phyloP scores from a whole-genome alignment of 1,140 invertebrate genomes.

The Drosophila kurseongensis region DNA sequence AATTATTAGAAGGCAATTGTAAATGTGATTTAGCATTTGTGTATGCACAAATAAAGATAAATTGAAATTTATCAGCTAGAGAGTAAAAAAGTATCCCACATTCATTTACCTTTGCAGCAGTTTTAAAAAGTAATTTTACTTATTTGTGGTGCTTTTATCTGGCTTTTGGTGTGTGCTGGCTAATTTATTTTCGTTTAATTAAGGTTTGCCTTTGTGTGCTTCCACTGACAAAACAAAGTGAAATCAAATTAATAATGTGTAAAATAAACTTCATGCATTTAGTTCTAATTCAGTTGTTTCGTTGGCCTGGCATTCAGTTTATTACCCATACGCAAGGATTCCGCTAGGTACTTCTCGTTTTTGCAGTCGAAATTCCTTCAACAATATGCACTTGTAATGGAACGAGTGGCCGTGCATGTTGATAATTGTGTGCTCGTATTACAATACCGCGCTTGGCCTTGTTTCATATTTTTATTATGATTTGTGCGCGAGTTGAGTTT shows the following conservation, averaged over 20 bases:
- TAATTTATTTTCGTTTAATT: constrained; percentile 62
- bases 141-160: constrained; percentile 16
- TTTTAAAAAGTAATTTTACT: background rate
- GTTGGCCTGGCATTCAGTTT: constrained; percentile 53
- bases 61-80: too few relatives aligned
- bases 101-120: constrained; percentile 2
- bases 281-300: constrained; percentile 48
- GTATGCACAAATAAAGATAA: too few relatives aligned
- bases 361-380: constrained; percentile 34
- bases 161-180: constrained; percentile 11
- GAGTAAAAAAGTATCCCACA: background rate
- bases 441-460: constrained; percentile 46
- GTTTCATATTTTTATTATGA: constrained; percentile 55
- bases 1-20: too few relatives aligned
- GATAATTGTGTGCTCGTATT: constrained; percentile 46
- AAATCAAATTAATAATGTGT: constrained; percentile 35
- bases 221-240: background rate
- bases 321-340: constrained; percentile 36
- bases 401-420: constrained; percentile 28
- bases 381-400: constrained; percentile 38
- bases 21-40: too few relatives aligned
- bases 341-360: constrained; percentile 24
- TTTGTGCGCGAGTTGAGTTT: constrained; percentile 42
- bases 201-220: constrained; percentile 17
- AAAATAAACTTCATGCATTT: constrained; percentile 42